These are phyloP conservation scores for Astyanax mexicanus DNA, from an alignment of 2,797 vertebrate species.

Conservation along the genomic window DNA sequence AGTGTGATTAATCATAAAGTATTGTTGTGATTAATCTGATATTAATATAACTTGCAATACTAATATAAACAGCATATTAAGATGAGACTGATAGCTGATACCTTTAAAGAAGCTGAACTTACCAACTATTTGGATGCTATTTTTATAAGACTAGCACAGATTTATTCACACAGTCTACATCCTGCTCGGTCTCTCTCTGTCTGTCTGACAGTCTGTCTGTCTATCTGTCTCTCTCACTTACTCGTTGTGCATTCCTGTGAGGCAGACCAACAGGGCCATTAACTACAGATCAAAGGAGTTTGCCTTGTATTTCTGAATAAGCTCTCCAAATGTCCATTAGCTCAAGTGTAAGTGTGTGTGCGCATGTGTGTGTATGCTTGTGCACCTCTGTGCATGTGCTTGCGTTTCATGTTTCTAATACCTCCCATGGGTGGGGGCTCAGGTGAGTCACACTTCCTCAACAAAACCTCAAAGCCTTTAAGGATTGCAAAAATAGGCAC, in stretches of 20 bases:
- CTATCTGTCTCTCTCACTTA: neutral
- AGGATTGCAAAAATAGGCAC: neutral
- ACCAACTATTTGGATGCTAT: no score
- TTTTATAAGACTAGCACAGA: no score
- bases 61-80: no score
- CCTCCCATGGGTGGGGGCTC: neutral
- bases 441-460: neutral
- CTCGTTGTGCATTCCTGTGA: neutral
- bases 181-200: neutral
- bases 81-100: no score
- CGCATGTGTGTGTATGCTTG: neutral
- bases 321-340: constrained; percentile 13
- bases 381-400: neutral
- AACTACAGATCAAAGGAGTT: constrained; percentile 1
- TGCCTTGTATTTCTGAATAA: neutral
- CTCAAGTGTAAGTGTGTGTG: neutral
- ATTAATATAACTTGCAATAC: no score
- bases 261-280: constrained; percentile 9
- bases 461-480: constrained; percentile 10
- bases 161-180: neutral
- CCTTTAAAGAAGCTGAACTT: no score
- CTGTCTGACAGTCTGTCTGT: no score
- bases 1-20: no score
- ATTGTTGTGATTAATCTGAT: no score
- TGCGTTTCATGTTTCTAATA: neutral